phyloP scores from a whole-genome alignment of 2,888 invertebrate species.

The Hydriomena furcata region DNA sequence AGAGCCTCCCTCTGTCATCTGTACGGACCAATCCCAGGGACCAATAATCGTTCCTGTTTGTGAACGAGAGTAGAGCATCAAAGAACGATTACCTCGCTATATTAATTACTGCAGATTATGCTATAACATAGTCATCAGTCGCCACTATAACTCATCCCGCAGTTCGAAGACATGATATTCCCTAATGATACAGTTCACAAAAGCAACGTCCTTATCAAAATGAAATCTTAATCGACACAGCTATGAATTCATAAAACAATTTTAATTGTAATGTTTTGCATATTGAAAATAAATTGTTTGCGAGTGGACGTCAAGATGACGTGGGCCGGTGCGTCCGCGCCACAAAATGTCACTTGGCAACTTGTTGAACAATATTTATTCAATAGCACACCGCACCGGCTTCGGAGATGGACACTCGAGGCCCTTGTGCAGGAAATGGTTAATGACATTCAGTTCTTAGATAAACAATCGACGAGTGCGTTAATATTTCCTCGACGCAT shows the following conservation, averaged over 20 bases:
- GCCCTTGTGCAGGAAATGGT: conserved; percentile 72
- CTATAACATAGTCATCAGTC: conserved; percentile 41
- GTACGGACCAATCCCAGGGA: conserved; percentile 2
- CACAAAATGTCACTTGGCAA: conserved; percentile 77
- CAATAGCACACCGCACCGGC: conserved; percentile 68
- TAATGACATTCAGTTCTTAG: conserved; percentile 77
- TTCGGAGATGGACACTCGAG: conserved; percentile 72
- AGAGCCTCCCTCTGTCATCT: background rate
- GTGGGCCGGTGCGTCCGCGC: conserved; percentile 59
- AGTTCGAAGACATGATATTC: conserved; percentile 49
- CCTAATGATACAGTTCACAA: conserved; percentile 67
- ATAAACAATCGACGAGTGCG: conserved; percentile 66
- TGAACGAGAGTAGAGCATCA: conserved; percentile 15
- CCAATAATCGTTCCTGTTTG: conserved; percentile 14
- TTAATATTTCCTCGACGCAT: conserved; percentile 63
- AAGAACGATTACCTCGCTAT: conserved; percentile 32
- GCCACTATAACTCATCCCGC: conserved; percentile 51
- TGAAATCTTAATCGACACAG: conserved; percentile 75
- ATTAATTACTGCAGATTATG: conserved; percentile 36
- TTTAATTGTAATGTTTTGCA: conserved; percentile 77
- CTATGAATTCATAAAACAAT: conserved; percentile 74
- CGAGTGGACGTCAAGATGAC: conserved; percentile 57
- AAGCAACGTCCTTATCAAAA: conserved; percentile 70
- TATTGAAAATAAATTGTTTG: conserved; percentile 72
- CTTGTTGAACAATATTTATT: conserved; percentile 79